Evolutionary conservation across 2,113 vertebrate species (phyloP).

Genomic region (Aegotheles bennettii): DNA sequence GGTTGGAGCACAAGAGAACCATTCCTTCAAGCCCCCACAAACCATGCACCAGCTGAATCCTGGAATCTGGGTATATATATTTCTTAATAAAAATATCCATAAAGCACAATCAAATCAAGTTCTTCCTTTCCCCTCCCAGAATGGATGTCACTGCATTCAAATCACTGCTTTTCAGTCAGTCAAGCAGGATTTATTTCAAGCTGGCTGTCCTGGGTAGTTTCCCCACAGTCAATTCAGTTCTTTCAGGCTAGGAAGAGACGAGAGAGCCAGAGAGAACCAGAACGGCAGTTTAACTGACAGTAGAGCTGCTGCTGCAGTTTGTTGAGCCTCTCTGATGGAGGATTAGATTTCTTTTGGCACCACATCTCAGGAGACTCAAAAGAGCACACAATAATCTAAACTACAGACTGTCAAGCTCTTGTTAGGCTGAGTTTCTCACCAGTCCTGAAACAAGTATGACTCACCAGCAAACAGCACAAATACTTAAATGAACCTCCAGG

Average conservation of each 20-base stretch:
- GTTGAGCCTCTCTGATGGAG: background rate
- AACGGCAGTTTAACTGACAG: background rate
- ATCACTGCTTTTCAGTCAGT: background rate
- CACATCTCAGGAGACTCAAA: background rate
- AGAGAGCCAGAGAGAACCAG: background rate
- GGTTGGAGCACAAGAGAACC: background rate
- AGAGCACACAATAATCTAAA: background rate
- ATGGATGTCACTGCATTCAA: background rate
- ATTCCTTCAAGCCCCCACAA: background rate
- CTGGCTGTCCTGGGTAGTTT: background rate
- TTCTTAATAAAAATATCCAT: background rate
- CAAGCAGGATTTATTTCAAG: background rate
- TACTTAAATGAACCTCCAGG: background rate
- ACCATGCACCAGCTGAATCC: background rate
- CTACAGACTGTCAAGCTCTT: background rate
- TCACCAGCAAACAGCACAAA: conserved; percentile 5
- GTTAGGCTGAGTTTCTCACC: background rate
- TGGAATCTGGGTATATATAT: background rate
- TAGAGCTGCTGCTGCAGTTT: background rate
- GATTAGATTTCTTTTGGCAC: background rate
- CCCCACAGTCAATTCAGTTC: background rate
- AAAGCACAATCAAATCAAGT: background rate
- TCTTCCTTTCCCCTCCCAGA: background rate
- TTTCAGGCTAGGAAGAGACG: background rate
- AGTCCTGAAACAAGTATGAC: background rate